Evolutionary conservation across 1,140 invertebrate genomes (phyloP), one percentile per base, ranked within the genome.

Genomic region (Brachionus koreanus): DNA sequence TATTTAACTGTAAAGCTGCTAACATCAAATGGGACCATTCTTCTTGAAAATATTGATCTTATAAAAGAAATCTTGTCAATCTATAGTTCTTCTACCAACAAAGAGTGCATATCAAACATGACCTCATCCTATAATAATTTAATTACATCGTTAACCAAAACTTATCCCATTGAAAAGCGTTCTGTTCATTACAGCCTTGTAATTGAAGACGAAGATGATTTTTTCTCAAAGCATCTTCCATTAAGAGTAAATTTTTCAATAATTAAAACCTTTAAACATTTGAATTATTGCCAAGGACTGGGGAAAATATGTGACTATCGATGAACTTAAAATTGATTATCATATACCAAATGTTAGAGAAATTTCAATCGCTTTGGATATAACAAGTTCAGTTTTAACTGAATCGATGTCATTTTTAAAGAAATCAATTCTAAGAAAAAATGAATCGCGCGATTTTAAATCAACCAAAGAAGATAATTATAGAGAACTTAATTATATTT

Each of bases 331-430:
- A 7, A 89, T 95, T 2, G 88, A 92, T 52, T 96, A 93, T 93
- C 93, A 94, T 86, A 87, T 92, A 13, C 94, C 95, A 0, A 90
- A 88, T 19, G 86, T 90, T 23, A 90, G 92, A 76, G 94, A 95
- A 87, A 89, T 93, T 0, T 85, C 87, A 6, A 91, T 90, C 83
- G 91, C 92, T 5, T 90, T 92, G 84, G 87, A 89, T 84, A 83
- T 96, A 0, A 84, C 89, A 0, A 67, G 88, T 13, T 79, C 76
- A 39, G 16, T 65, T 19, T 42, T 39, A 76, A 89, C 3, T 33
- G 49, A 79, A 25, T 79, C 76, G n/a, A 65, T 79, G 49, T 25
- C 29, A 16, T 79, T 79, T 65, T 79, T 79, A 19, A 39, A 19
- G 13, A 79, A 79, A 61, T 61, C 76, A 37, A 37, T 79, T 61